phyloP scores from a whole-genome alignment of 2,797 vertebrate genomes.

The Scyliorhinus canicula region DNA sequence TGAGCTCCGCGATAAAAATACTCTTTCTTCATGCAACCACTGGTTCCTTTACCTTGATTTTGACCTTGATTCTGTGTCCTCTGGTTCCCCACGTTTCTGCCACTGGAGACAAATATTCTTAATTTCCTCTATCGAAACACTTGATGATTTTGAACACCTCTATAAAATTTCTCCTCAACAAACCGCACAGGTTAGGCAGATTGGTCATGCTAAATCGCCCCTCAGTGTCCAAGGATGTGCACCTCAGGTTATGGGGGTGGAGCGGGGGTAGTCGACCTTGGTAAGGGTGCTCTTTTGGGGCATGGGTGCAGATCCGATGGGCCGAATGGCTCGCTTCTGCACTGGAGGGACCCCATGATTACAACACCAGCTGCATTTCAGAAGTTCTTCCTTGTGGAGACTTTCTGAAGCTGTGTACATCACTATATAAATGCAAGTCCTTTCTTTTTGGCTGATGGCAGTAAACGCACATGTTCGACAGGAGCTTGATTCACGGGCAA shows the following conservation, averaged over 20 bases:
- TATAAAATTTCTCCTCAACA: background rate
- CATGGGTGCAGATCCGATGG: no score
- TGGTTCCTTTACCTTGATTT: background rate
- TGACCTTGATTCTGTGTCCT: no score
- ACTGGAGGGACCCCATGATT: no score
- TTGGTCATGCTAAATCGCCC: no score
- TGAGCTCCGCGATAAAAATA: background rate
- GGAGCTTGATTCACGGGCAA: background rate
- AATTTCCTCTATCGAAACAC: background rate
- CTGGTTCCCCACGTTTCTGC: no score
- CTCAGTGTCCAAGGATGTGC: no score
- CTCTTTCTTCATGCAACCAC: background rate
- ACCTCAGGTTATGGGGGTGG: no score
- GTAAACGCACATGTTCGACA: background rate
- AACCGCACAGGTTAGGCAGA: no score
- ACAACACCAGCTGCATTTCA: background rate
- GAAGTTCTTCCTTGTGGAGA: background rate
- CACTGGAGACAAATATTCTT: background rate
- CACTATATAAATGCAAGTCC: background rate
- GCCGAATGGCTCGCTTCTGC: no score
- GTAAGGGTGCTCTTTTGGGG: no score
- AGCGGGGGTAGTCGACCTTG: no score
- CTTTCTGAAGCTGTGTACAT: background rate
- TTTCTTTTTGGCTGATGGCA: background rate
- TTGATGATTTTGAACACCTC: background rate